Evolutionary conservation across 2,888 invertebrate species (phyloP).

Genomic region (Coleophora deauratella): DNA sequence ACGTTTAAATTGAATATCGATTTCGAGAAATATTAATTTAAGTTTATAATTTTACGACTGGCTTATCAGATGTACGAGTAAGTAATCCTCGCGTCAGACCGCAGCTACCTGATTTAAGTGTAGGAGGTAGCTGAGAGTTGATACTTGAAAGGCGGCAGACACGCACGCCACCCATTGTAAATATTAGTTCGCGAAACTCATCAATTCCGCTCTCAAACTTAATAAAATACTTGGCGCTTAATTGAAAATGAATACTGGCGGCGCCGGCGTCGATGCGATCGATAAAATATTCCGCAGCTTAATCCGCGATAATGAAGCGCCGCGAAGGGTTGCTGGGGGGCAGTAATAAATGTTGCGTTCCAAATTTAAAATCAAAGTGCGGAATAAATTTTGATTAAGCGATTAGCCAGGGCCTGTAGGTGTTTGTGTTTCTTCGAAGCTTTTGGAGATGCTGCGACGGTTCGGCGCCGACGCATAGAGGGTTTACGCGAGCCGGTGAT

Average conservation of each 20-base stretch:
- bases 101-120: slow-evolving; percentile 27
- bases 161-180: slow-evolving; percentile 64
- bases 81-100: slow-evolving; percentile 18
- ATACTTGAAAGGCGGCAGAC: slow-evolving; percentile 23
- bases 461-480: slow-evolving; percentile 4
- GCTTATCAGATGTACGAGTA: background rate
- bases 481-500: no score
- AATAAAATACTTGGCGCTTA: slow-evolving; percentile 74
- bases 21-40: slow-evolving; percentile 18
- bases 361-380: slow-evolving; percentile 75
- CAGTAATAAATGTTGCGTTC: slow-evolving; percentile 72
- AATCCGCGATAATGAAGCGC: slow-evolving; percentile 73
- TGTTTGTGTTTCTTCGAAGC: slow-evolving; percentile 60
- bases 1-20: slow-evolving; percentile 68
- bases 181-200: slow-evolving; percentile 74
- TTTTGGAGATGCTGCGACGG: slow-evolving; percentile 37
- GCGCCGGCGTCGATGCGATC: slow-evolving; percentile 55
- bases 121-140: slow-evolving; percentile 1
- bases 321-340: slow-evolving; percentile 68
- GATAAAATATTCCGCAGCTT: slow-evolving; percentile 72
- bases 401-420: slow-evolving; percentile 61
- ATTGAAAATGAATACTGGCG: slow-evolving; percentile 73
- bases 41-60: slow-evolving; percentile 8
- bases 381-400: slow-evolving; percentile 75
- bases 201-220: slow-evolving; percentile 71